Evolutionary conservation across 2,797 vertebrate genomes (phyloP).

Genomic region (Schizothorax lantsangensis): DNA sequence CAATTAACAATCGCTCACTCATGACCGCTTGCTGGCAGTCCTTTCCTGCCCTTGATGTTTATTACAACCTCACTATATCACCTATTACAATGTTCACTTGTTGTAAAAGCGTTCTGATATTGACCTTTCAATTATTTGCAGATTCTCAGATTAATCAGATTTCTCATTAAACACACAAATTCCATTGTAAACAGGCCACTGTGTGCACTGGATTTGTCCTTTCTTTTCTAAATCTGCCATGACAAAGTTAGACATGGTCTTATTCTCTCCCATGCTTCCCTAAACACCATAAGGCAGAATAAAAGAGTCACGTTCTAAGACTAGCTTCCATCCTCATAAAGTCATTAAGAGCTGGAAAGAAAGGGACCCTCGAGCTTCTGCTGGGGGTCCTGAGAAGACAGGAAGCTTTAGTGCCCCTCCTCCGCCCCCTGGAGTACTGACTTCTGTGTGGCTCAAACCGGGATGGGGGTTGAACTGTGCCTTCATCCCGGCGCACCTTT

Average conservation of each 20-base stretch:
- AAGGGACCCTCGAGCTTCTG: slow-evolving; percentile 46
- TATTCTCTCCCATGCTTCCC: not conserved
- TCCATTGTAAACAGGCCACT: not conserved
- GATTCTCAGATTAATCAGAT: not conserved
- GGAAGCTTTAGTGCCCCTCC: slow-evolving; percentile 59
- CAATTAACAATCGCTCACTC: slow-evolving; percentile 26
- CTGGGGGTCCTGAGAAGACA: slow-evolving; percentile 58
- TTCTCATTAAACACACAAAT: slow-evolving; percentile 11
- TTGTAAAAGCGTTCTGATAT: slow-evolving; percentile 1
- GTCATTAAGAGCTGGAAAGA: slow-evolving; percentile 46
- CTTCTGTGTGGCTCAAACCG: slow-evolving; percentile 45
- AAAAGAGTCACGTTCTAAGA: slow-evolving; percentile 43
- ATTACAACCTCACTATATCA: not conserved
- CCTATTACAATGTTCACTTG: not conserved
- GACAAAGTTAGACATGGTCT: slow-evolving; percentile 25
- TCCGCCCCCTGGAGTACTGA: slow-evolving; percentile 53
- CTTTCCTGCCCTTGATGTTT: slow-evolving; percentile 18
- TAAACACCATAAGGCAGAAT: slow-evolving; percentile 16
- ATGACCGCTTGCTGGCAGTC: slow-evolving; percentile 27
- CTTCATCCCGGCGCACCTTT: slow-evolving; percentile 61
- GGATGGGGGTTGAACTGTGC: slow-evolving; percentile 49
- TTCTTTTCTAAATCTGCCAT: slow-evolving; percentile 8
- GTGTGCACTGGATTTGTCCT: not conserved
- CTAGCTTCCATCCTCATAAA: slow-evolving; percentile 53
- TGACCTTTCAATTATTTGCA: slow-evolving; percentile 14